These are phyloP conservation scores for Ischnus inquisitorius DNA, from an alignment of 2,888 invertebrate species.

Conservation along the genomic window DNA sequence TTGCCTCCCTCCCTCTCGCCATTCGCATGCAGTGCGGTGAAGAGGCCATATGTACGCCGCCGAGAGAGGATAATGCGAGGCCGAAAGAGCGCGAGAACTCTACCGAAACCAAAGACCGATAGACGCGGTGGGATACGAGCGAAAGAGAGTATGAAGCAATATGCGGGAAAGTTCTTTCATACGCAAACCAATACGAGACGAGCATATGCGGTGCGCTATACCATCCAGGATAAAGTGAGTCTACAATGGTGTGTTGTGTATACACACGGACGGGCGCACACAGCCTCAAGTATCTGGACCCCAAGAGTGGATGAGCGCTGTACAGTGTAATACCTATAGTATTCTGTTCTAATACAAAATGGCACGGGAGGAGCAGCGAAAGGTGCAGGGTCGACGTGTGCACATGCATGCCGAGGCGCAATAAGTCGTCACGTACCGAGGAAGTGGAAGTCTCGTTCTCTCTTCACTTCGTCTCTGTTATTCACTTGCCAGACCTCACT, in stretches of 20 bases:
- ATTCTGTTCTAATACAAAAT: not conserved
- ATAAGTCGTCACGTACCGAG: constrained; percentile 71
- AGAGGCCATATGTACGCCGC: not conserved
- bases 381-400: constrained; percentile 50
- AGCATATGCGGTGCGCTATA: constrained; percentile 34
- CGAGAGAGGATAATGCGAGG: constrained; percentile 24
- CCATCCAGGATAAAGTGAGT: constrained; percentile 31
- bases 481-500: constrained; percentile 35
- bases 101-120: constrained; percentile 36
- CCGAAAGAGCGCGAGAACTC: constrained; percentile 38
- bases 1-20: not conserved
- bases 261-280: not conserved
- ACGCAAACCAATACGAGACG: constrained; percentile 50
- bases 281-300: constrained; percentile 24
- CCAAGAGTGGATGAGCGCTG: constrained; percentile 15
- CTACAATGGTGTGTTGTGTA: constrained; percentile 14
- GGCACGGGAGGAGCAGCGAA: constrained; percentile 17
- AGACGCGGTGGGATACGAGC: constrained; percentile 11
- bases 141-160: constrained; percentile 52
- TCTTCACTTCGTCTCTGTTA: constrained; percentile 38
- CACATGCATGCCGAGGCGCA: constrained; percentile 66
- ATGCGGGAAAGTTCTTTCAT: constrained; percentile 59
- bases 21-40: not conserved
- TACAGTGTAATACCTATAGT: constrained; percentile 35
- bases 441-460: constrained; percentile 44